Conservation (phyloP, 2,113 vertebrate species). For the Syngnathus scovelli region DNA sequence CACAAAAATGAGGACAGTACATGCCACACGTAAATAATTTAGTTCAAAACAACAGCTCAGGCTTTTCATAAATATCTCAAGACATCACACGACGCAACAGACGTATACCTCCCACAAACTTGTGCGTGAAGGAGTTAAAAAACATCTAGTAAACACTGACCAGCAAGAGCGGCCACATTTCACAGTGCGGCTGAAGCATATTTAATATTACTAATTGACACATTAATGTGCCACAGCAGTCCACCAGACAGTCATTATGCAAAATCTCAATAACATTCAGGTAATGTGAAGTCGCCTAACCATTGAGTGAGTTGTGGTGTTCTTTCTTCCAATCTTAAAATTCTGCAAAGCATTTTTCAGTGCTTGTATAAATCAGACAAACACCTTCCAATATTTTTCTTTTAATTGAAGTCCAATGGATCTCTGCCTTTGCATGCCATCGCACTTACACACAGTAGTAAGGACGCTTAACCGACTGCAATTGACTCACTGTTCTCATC, state of each 20-base stretch:
- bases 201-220: conserved; percentile 29
- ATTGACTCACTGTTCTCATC: neutral
- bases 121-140: conserved; percentile 59
- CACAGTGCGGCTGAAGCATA: conserved; percentile 32
- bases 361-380: neutral
- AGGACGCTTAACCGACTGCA: neutral
- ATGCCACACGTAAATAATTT: conserved; percentile 65
- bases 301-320: neutral
- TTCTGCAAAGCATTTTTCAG: neutral
- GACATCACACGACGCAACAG: conserved; percentile 52
- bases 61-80: conserved; percentile 68
- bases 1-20: conserved; percentile 13
- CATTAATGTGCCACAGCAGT: conserved; percentile 3
- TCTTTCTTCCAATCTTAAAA: neutral
- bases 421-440: neutral
- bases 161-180: conserved; percentile 36
- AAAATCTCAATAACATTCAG: conserved; percentile 22
- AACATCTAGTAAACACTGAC: conserved; percentile 70
- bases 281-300: conserved; percentile 4
- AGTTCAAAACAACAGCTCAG: conserved; percentile 64
- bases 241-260: conserved; percentile 1
- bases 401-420: neutral
- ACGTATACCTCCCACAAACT: conserved; percentile 44
- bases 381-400: neutral
- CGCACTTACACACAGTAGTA: neutral